Base-by-base conservation (phyloP, 2,888 invertebrate genomes). In the Fragum sueziense region DNA sequence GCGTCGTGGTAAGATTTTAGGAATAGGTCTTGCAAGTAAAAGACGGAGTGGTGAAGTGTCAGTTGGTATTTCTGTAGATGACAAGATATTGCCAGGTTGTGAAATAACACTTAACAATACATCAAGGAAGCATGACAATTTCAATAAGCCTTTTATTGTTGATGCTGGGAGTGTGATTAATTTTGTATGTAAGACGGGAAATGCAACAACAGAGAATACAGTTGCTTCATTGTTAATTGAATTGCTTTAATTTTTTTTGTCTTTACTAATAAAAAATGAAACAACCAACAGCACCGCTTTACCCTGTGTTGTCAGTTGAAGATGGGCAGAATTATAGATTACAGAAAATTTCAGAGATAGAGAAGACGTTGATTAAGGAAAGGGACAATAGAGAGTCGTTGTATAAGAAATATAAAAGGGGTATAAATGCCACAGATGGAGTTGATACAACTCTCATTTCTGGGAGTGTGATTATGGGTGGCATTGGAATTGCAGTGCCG, bases 281-380 rank as follows among this genome's bases (percentile, higher is more conserved):
- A 62, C 73, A 76, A 61, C 80, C 74, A 4, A 73, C 80, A 47
- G 76, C 80, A 34, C 79, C 75, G 57, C 25, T n/a, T n/a, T 80
- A 80, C 76, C 80, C 75, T 11, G 79, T 61, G 14, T 75, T 72
- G 31, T n/a, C n/a, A n/a, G n/a, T n/a, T n/a, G 75, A 79, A 61
- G 74, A 79, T 70, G 79, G 74, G 37, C 74, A 79, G 54, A 79
- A 79, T 79, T 79, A 79, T 79, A 77, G 79, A 73, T 70, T 80
- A 73, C 72, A 76, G 59, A 80, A 76, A 52, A 80, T 80, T 73
- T 65, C 76, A 65, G 80, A 80, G 57, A 76, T 68, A 11, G 68
- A 68, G 51, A 47, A 68, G 68, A 68, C 47, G 27, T 68, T 68
- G 31, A 68, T 68, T 27, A 68, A 68, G 41, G 68, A 68, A 52